Conservation (phyloP, 2,797 vertebrate genomes). For the Hybognathus amarus region DNA sequence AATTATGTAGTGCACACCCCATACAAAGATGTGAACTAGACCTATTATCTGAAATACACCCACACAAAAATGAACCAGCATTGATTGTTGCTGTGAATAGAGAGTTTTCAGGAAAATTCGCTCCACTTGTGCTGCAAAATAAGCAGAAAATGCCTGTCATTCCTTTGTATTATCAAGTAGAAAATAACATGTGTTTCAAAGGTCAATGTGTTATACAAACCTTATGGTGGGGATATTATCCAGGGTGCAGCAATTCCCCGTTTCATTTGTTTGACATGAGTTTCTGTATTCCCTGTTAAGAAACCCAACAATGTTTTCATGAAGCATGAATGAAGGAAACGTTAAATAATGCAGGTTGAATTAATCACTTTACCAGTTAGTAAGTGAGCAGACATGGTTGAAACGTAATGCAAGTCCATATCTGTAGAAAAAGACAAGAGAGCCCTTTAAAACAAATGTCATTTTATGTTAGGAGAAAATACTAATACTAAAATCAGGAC, state of each 20-base stretch:
- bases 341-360: not conserved
- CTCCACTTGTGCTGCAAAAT: conserved; percentile 76
- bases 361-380: conserved; percentile 75
- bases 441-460: not conserved
- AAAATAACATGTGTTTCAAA: not conserved
- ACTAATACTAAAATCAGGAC: not conserved
- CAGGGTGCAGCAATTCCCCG: conserved; percentile 68
- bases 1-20: not conserved
- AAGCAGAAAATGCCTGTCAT: conserved; percentile 39
- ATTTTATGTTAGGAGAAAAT: not conserved
- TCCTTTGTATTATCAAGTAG: not conserved
- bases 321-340: not conserved
- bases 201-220: conserved; percentile 57
- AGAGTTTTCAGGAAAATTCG: conserved; percentile 73
- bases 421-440: conserved; percentile 64
- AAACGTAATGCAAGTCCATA: conserved; percentile 75
- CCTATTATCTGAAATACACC: conserved; percentile 59
- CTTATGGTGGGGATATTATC: conserved; percentile 76
- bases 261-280: conserved; percentile 67
- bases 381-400: conserved; percentile 78
- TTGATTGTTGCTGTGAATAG: conserved; percentile 80
- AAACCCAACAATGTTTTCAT: not conserved
- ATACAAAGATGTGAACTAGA: no score
- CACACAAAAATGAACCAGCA: conserved; percentile 76
- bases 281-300: conserved; percentile 65